These are phyloP conservation scores for Lepidostoma basale DNA, from an alignment of 1,140 invertebrate genomes.

Conservation along the genomic window DNA sequence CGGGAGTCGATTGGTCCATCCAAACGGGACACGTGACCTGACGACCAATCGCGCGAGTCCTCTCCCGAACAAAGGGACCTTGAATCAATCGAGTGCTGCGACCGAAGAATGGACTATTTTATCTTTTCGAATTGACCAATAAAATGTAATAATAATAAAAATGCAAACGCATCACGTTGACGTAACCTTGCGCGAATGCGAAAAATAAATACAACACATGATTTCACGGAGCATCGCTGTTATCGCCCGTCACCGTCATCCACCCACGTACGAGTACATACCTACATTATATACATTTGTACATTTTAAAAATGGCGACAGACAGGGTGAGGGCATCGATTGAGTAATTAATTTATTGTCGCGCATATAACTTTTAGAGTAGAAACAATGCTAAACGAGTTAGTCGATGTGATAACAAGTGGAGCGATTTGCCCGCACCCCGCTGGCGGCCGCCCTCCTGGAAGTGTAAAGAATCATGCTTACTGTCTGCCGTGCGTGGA, in stretches of 20 bases:
- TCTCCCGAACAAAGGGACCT: constrained; percentile 26
- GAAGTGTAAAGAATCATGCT: constrained; percentile 27
- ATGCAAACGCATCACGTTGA: too few relatives aligned
- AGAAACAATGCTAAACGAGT: neutral
- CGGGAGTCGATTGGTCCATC: neutral
- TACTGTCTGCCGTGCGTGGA: constrained; percentile 25
- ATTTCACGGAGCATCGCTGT: neutral
- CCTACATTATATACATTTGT: neutral
- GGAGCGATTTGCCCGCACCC: constrained; percentile 16
- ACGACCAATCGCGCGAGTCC: constrained; percentile 23
- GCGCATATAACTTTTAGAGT: neutral
- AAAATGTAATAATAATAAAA: too few relatives aligned
- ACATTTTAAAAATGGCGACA: constrained; percentile 28
- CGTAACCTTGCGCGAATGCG: neutral
- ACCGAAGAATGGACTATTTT: too few relatives aligned
- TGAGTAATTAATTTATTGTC: neutral
- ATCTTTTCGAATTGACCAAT: too few relatives aligned
- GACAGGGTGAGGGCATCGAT: constrained; percentile 30
- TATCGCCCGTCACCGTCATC: neutral
- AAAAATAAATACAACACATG: neutral
- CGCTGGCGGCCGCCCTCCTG: constrained; percentile 1
- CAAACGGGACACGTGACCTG: constrained; percentile 19
- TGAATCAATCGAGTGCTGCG: constrained; percentile 51
- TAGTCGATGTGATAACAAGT: neutral
- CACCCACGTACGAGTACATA: neutral